These are phyloP conservation scores for Enteromius paludinosus DNA, from an alignment of 2,797 vertebrate species.

Conservation along the genomic window DNA sequence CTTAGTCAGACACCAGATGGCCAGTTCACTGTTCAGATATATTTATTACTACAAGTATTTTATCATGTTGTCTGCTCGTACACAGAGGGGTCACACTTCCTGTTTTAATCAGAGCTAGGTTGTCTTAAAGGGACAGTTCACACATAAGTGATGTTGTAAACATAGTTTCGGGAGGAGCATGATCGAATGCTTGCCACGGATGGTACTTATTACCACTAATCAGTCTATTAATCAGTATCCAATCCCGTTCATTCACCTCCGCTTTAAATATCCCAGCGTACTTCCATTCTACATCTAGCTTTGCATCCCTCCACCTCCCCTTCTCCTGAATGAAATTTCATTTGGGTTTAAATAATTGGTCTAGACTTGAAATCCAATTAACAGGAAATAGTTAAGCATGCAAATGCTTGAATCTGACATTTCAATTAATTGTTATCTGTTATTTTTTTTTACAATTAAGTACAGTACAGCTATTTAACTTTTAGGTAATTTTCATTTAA, in stretches of 20 bases:
- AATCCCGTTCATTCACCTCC: too few species aligned
- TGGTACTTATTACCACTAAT: too few species aligned
- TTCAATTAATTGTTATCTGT: neutral
- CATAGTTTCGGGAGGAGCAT: too few species aligned
- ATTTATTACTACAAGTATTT: slow-evolving; percentile 1
- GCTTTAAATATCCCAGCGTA: too few species aligned
- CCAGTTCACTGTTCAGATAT: slow-evolving; percentile 1
- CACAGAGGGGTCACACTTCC: slow-evolving; percentile 1
- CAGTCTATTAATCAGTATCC: too few species aligned
- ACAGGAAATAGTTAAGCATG: neutral
- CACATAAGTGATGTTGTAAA: too few species aligned
- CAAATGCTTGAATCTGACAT: neutral
- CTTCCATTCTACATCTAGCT: too few species aligned
- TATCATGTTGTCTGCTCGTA: neutral
- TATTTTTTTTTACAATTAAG: too few species aligned
- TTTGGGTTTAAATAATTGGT: neutral
- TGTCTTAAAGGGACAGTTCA: neutral
- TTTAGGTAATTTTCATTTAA: too few species aligned
- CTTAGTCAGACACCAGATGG: slow-evolving; percentile 16
- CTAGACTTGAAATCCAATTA: neutral
- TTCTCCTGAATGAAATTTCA: neutral
- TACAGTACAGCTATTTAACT: too few species aligned
- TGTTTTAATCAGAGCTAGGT: neutral
- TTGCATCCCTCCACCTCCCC: too few species aligned
- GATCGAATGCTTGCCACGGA: too few species aligned